These are phyloP conservation scores for Sycophaga agraensis DNA, from an alignment of 1,140 invertebrate genomes.

Conservation along the genomic window DNA sequence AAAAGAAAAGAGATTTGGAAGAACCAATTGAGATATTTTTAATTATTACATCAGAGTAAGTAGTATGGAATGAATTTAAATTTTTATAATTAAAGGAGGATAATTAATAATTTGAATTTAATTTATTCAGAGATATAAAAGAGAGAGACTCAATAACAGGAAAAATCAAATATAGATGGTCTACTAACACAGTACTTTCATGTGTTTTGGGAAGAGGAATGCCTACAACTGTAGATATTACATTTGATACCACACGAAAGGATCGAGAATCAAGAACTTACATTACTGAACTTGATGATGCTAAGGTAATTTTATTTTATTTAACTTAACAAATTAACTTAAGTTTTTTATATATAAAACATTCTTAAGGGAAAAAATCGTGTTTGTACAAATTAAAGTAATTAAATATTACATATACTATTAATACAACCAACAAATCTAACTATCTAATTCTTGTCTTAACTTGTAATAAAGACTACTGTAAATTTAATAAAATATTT, in stretches of 20 bases:
- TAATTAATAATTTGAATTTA: neutral
- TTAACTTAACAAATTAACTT: neutral
- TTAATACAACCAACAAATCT: too few species aligned
- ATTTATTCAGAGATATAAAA: conserved; percentile 46
- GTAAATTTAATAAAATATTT: too few species aligned
- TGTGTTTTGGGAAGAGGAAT: conserved; percentile 57
- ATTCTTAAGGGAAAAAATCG: too few species aligned
- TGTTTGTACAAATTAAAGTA: too few species aligned
- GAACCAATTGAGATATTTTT: conserved; percentile 52
- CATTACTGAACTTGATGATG: conserved; percentile 59
- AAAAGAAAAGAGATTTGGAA: conserved; percentile 41
- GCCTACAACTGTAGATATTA: conserved; percentile 60
- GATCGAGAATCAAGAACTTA: conserved; percentile 62
- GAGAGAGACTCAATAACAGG: conserved; percentile 56
- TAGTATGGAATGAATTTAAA: conserved; percentile 11
- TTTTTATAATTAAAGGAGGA: neutral
- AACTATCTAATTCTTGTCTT: too few species aligned
- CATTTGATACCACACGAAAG: conserved; percentile 64
- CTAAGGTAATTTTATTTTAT: conserved; percentile 51
- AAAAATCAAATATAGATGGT: conserved; percentile 62
- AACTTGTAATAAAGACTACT: too few species aligned
- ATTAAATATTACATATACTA: too few species aligned
- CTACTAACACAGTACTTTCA: conserved; percentile 59
- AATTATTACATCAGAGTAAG: conserved; percentile 48
- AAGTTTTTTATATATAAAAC: too few species aligned